These are phyloP conservation scores for Matsumurasca onukii DNA, from an alignment of 1,140 invertebrate genomes.

Conservation along the genomic window DNA sequence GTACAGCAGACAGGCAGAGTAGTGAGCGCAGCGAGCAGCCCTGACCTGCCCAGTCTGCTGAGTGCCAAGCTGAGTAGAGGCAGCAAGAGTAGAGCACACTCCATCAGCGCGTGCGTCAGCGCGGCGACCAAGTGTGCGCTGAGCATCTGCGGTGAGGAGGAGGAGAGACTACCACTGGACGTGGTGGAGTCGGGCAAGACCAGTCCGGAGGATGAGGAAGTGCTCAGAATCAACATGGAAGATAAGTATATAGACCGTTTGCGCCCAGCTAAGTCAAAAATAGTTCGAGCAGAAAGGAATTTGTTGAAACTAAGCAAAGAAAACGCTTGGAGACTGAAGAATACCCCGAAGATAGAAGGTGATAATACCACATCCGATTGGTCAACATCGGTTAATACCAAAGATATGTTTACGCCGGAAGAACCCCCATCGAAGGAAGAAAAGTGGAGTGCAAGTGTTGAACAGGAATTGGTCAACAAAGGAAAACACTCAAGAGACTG, in stretches of 20 bases:
- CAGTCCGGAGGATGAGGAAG: not conserved
- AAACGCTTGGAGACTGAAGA: not conserved
- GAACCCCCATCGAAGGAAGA: not conserved
- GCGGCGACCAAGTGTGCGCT: constrained; percentile 38
- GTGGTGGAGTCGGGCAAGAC: no score
- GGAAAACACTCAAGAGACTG: constrained; percentile 23
- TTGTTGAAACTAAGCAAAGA: not conserved
- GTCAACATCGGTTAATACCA: no score
- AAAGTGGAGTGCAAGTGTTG: constrained; percentile 15
- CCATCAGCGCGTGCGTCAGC: constrained; percentile 36
- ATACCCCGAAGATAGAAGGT: no score
- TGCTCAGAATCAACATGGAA: not conserved
- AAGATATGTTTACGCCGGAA: no score
- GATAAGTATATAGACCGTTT: no score
- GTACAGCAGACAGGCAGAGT: not conserved
- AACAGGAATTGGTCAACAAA: not conserved
- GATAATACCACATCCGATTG: no score
- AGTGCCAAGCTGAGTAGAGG: not conserved
- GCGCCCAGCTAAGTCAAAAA: no score
- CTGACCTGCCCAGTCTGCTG: not conserved
- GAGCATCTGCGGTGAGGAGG: constrained; percentile 32
- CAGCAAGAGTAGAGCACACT: constrained; percentile 25
- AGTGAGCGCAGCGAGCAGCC: constrained; percentile 29
- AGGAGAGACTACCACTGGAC: no score
- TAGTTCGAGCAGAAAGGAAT: no score